Evolutionary conservation across 2,797 vertebrate species (phyloP), one percentile per base, ranked within the genome.

Genomic region (Chrosomus eos): DNA sequence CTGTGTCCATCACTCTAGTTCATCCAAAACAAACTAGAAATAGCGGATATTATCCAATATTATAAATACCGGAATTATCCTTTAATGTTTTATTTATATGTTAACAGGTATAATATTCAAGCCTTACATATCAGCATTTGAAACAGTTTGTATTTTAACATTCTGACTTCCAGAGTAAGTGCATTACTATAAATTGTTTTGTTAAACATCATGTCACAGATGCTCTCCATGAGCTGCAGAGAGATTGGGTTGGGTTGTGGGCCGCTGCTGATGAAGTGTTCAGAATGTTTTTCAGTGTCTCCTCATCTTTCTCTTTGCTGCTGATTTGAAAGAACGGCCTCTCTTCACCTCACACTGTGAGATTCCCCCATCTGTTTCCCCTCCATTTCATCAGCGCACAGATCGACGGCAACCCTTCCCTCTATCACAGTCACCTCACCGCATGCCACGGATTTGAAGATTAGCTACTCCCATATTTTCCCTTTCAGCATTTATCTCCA

Each of bases 341-440:
- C 92, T 94, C 94, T 82, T 86, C 95, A 94, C 95, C 94, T 95
- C 93, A 92, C 33, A 38, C 62, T 82, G 72, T 85, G 85, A 91
- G 79, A 91, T 90, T 92, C 90, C 90, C 91, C 93, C 92, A 91
- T 91, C 91, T 91, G 90, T 93, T 93, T 93, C 93, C 90, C 84
- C 55, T 64, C 43, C 55, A 36, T 85, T 90, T 94, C 92, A 91
- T 94, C 53, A 26, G 87, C 88, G 85, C 87, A 62, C 90, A 92
- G 90, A 87, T 93, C 93, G 91, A 90, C 92, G 91, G 92, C 94
- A 90, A 93, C 43, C 40, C 78, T 84, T 82, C 85, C 76, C 80
- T 78, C 82, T 89, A 81, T 85, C 85, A 82, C 76, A 83, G 70
- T 82, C 66, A 79, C 75, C 80, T 75, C 79, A 4, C 74, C n/a